Conservation (phyloP, 2,888 invertebrate species). For the Andrena camellia region DNA sequence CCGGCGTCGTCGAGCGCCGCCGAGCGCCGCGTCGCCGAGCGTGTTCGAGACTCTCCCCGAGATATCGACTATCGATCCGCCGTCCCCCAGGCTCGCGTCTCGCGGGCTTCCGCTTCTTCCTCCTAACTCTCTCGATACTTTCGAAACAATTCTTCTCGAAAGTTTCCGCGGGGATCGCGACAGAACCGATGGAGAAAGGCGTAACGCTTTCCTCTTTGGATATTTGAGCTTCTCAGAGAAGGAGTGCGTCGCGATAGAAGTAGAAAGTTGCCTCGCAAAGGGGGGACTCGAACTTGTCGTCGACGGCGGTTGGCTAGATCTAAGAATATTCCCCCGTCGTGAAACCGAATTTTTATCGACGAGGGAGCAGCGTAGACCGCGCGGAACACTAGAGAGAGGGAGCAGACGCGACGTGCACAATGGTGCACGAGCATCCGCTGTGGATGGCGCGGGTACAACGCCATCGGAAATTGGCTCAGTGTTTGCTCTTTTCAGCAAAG, state of each 20-base stretch:
- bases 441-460: neutral
- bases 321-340: neutral
- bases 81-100: neutral
- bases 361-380: neutral
- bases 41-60: neutral
- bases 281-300: neutral
- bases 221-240: neutral
- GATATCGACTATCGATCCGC: constrained; percentile 54
- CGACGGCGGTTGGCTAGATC: neutral
- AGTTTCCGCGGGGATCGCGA: constrained; percentile 26
- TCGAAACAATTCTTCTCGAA: constrained; percentile 44
- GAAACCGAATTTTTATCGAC: constrained; percentile 11
- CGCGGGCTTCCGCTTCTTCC: neutral
- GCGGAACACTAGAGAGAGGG: neutral
- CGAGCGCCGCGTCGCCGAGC: neutral
- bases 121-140: constrained; percentile 18
- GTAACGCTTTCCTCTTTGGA: constrained; percentile 1
- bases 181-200: neutral
- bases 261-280: constrained; percentile 11
- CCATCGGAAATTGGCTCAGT: constrained; percentile 60
- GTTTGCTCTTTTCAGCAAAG: constrained; percentile 66
- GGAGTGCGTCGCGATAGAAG: neutral
- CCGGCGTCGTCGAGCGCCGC: neutral
- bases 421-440: constrained; percentile 5
- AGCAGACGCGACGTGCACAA: constrained; percentile 1